Evolutionary conservation across 1,140 invertebrate genomes (phyloP).

Genomic region (Solenopsis invicta): DNA sequence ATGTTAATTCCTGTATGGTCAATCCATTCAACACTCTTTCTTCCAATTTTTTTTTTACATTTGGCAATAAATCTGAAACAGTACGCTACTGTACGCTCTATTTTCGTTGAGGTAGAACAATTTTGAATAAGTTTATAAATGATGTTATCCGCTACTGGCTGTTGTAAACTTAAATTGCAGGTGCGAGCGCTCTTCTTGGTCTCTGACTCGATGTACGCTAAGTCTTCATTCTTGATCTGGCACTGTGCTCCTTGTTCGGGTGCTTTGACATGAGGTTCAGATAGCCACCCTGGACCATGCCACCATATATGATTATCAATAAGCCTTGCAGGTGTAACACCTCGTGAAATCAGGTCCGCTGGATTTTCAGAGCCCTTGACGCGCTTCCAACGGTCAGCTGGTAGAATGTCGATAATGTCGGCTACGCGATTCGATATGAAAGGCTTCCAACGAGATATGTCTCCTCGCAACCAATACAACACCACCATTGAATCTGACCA

Average conservation of each 20-base stretch:
- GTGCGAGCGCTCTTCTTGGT: too few relatives aligned
- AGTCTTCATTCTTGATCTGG: too few relatives aligned
- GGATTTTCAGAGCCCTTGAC: constrained; percentile 72
- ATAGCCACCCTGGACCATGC: neutral
- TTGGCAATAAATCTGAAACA: neutral
- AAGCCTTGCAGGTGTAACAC: constrained; percentile 28
- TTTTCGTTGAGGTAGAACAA: neutral
- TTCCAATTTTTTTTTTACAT: neutral
- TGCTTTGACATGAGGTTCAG: too few relatives aligned
- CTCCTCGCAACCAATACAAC: constrained; percentile 77
- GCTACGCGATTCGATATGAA: neutral
- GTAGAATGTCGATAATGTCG: neutral
- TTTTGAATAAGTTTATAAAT: too few relatives aligned
- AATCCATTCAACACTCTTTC: too few relatives aligned
- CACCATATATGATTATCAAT: neutral
- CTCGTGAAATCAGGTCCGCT: constrained; percentile 76
- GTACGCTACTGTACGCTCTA: neutral
- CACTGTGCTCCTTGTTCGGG: too few relatives aligned
- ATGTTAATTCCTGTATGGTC: too few relatives aligned
- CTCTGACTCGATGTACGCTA: too few relatives aligned
- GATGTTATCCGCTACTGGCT: too few relatives aligned
- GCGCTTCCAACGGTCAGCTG: neutral
- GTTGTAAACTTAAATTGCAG: too few relatives aligned
- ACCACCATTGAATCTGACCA: constrained; percentile 72
- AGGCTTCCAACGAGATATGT: neutral